A percentile compares a stretch with the other conserved stretches of the same genome.
Conservation (phyloP, 2,113 vertebrate genomes). For the Edolisoma coerulescens region DNA sequence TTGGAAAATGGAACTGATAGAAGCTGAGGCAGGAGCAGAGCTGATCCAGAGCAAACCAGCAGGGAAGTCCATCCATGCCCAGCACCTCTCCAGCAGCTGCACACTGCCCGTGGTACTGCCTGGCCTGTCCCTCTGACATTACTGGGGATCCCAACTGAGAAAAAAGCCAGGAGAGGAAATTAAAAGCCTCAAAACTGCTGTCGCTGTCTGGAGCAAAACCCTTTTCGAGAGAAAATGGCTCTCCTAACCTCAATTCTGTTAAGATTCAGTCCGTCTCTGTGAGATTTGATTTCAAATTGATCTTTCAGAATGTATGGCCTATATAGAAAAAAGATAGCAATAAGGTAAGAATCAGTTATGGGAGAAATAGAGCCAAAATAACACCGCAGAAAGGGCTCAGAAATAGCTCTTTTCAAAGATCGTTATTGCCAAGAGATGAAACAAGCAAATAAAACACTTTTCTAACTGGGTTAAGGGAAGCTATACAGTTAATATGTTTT, state of each 20-base stretch:
- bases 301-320: background rate
- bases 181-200: background rate
- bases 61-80: background rate
- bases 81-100: background rate
- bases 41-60: background rate
- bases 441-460: background rate
- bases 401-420: background rate
- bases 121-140: background rate
- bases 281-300: constrained; percentile 26
- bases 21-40: background rate
- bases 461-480: background rate
- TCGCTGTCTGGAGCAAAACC: background rate
- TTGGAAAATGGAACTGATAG: background rate
- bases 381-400: background rate
- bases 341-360: background rate
- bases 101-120: background rate
- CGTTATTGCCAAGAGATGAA: background rate
- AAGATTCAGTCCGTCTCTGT: background rate
- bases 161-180: background rate
- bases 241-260: background rate
- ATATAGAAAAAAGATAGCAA: background rate
- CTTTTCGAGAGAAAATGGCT: background rate
- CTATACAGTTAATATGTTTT: background rate
- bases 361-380: background rate
- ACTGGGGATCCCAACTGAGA: background rate